Base-by-base conservation (phyloP, 2,888 invertebrate genomes). In the Atethmia centrago region DNA sequence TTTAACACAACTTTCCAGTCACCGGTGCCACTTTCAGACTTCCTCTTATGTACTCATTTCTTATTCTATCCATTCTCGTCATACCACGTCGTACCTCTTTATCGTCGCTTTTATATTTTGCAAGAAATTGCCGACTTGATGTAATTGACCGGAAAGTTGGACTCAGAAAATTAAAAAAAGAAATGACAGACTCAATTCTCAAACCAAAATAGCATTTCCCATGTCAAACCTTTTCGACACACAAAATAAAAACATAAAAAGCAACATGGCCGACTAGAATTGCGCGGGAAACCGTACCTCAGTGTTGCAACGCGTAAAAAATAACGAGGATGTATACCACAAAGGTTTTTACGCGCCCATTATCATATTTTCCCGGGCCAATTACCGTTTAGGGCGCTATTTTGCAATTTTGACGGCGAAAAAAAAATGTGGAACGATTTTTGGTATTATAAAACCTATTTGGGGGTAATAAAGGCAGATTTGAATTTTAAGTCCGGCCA, bases 331-430 rank as follows among this genome's bases (percentile, higher is more conserved):
- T 83, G 85, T 86, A 87, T 87, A 88, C 92, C 91, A 90, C 92
- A 92, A 93, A 93, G 93, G 93, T 91, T 93, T 91, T 93, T 90
- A 93, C 91, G 90, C 87, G 85, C 87, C 94, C 91, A 95, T 95
- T 95, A 95, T 94, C 94, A 94, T 94, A 95, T 94, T 93, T 93
- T 92, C 88, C 88, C 84, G 74, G 84, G 85, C 91, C 94, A 93
- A 94, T 95, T 95, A 95, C 92, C 91, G 90, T 91, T 92, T 91
- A 89, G 88, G 85, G 87, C 80, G 84, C 84, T 86, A 90, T 91
- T 94, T 93, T 90, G 90, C 92, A 92, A 93, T 93, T 93, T 91
- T 88, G 92, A 88, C 85, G 85, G 86, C 72, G 85, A 77, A 76
- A 85, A 85, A 88, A 90, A 89, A 87, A 77, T 83, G 81, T 63